These are phyloP conservation scores for Megathymus violae DNA, from an alignment of 1,140 invertebrate genomes.

Conservation along the genomic window DNA sequence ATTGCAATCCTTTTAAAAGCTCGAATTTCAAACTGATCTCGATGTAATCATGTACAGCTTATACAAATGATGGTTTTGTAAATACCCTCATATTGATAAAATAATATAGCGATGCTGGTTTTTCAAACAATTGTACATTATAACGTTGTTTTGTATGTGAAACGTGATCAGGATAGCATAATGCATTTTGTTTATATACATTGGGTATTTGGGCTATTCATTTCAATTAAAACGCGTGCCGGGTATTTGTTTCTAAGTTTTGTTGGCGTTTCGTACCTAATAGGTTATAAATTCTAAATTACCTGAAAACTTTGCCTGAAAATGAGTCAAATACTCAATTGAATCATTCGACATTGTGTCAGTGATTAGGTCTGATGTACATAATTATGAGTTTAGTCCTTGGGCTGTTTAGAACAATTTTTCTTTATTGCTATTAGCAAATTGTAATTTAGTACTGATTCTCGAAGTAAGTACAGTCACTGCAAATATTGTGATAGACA, in stretches of 20 bases:
- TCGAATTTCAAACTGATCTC: neutral
- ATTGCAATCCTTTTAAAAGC: too few relatives aligned
- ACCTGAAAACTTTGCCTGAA: neutral
- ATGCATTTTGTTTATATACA: neutral
- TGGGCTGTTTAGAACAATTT: neutral
- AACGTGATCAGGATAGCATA: neutral
- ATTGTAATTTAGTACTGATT: neutral
- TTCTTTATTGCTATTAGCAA: neutral
- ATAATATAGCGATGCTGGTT: neutral
- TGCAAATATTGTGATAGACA: neutral
- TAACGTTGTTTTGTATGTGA: neutral
- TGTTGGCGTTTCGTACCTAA: neutral
- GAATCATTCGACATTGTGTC: neutral
- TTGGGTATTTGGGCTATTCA: neutral
- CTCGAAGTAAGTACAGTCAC: neutral
- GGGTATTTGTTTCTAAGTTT: too few relatives aligned
- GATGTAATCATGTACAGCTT: neutral
- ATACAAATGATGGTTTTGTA: neutral
- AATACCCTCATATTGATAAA: neutral
- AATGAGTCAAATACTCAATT: neutral
- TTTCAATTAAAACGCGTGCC: too few relatives aligned
- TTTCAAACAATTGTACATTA: neutral
- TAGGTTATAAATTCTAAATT: neutral
- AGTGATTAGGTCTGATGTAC: neutral
- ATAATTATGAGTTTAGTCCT: neutral